phyloP scores from a whole-genome alignment of 2,113 vertebrate genomes.

The Urocolius indicus region DNA sequence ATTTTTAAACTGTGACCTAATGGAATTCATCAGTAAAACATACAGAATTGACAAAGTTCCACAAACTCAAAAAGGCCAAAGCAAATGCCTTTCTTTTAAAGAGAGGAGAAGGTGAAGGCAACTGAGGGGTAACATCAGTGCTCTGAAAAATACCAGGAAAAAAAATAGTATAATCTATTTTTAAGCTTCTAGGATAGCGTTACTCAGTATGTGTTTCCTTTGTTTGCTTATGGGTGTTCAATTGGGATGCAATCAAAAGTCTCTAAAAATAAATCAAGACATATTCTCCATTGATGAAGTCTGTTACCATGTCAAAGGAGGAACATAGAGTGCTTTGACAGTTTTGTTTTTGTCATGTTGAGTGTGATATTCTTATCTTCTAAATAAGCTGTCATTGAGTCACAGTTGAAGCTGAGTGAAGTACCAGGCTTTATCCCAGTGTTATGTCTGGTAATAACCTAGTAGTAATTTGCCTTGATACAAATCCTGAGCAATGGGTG shows the following conservation, averaged over 20 bases:
- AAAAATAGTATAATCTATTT: not conserved
- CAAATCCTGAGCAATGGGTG: not conserved
- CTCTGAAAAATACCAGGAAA: not conserved
- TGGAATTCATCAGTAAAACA: not conserved
- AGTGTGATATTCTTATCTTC: not conserved
- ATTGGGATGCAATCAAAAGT: not conserved
- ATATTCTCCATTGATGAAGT: not conserved
- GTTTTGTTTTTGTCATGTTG: not conserved
- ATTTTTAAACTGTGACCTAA: not conserved
- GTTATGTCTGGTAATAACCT: not conserved
- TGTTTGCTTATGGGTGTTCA: not conserved
- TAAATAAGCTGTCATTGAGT: not conserved
- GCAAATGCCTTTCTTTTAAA: not conserved
- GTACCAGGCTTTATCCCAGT: not conserved
- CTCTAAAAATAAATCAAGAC: not conserved
- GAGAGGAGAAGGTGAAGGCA: not conserved
- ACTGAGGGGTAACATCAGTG: not conserved
- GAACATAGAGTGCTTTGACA: not conserved
- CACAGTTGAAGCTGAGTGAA: not conserved
- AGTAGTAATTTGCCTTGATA: not conserved
- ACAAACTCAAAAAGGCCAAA: not conserved
- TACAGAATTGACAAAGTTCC: not conserved
- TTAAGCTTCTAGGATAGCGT: not conserved
- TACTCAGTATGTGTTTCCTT: not conserved
- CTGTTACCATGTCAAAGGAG: not conserved